Evolutionary conservation across 2,888 invertebrate genomes (phyloP), one percentile per base, ranked within the genome.

Genomic region (Diarsia mendica): DNA sequence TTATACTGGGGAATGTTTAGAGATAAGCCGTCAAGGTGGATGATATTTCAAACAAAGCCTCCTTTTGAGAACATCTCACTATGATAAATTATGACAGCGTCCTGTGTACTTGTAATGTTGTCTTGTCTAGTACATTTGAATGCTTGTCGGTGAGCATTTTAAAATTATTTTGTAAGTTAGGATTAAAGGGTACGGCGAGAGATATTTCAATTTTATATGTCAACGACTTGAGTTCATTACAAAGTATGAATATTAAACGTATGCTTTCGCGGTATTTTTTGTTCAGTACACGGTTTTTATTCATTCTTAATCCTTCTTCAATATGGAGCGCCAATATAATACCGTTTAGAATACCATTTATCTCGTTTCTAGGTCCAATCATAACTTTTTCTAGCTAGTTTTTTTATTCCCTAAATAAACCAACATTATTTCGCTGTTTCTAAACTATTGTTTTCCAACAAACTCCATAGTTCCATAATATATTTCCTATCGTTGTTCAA

Each of bases 1-100:
- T 61, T 63, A 61, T 60, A 58, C 73, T 68, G 67, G 28, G 67
- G 73, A 67, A 81, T 83, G 78, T 77, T 77, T 77, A 60, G 58
- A 76, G 63, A 71, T 75, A 65, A 75, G 53, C 60, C 58, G 60
- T 72, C 60, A 73, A 68, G 53, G 72, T 64, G 55, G 69, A 75
- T 86, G 51, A 67, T 78, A 79, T 82, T 73, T 73, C 67, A 77
- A 70, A 75, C 75, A 78, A 72, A 75, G 72, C 60, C 64, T 58
- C 28, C 55, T 81, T 72, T 85, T 78, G 58, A 69, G 23, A 71
- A 70, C 48, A 64, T 65, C 55, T 61, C 18, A 51, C 64, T 51
- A 60, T 76, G 61, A 80, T 76, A 68, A 72, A 73, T 80, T 70
- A 53, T 73, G 80, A 75, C 80, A 73, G 69, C 49, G 20, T 10